Conservation (phyloP, 2,888 invertebrate genomes). For the Tetragonisca angustula region DNA sequence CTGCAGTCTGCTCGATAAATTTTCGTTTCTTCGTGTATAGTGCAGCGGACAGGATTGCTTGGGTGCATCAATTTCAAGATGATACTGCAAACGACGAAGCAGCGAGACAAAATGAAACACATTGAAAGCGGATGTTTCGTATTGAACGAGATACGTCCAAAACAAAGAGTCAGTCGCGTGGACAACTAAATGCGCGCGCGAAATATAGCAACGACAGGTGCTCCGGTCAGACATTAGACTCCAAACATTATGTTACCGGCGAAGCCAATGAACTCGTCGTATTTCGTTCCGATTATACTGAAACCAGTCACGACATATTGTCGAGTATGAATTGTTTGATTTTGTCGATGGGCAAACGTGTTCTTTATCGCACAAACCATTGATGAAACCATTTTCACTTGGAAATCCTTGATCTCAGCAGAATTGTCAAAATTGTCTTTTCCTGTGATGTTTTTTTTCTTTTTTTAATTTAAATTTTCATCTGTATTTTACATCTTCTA, state of each 20-base stretch:
- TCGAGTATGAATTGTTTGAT: neutral
- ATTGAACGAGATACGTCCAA: constrained; percentile 11
- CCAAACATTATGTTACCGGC: constrained; percentile 55
- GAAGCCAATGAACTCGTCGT: constrained; percentile 71
- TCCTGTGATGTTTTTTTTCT: neutral
- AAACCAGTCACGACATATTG: constrained; percentile 14
- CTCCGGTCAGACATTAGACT: constrained; percentile 58
- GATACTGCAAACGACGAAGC: neutral
- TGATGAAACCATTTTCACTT: neutral
- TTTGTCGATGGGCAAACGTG: neutral
- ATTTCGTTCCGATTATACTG: constrained; percentile 44
- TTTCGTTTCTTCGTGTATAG: neutral
- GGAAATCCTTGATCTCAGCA: neutral
- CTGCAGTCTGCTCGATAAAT: constrained; percentile 9
- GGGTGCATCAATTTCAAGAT: neutral
- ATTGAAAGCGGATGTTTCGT: neutral
- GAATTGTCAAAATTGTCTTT: neutral
- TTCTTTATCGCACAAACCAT: neutral
- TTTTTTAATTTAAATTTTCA: neutral
- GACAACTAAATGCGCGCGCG: constrained; percentile 42
- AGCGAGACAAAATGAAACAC: neutral
- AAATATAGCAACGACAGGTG: constrained; percentile 66
- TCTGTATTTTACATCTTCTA: neutral
- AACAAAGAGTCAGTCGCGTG: neutral
- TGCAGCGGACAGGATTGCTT: too few relatives aligned